Evolutionary conservation across 2,797 vertebrate genomes (phyloP), one percentile per base, ranked within the genome.

Genomic region (Sternarchorhynchus goeldii): DNA sequence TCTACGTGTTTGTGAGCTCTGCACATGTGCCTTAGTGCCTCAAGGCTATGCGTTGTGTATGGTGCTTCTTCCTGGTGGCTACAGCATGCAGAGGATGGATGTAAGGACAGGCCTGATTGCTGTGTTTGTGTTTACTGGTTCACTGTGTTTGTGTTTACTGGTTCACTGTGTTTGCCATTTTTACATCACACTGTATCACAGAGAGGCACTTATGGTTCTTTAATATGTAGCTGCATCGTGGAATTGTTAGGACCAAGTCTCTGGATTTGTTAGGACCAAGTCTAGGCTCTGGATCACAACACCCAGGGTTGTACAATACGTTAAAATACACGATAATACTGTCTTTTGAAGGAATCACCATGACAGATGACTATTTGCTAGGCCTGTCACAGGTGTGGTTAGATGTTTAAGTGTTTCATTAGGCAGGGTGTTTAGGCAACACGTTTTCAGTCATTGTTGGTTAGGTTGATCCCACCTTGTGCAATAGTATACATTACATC

Each of bases 141-240:
- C 25, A 25, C 21, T 41, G 25, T 66, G 58, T 73, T 65, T 17
- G 64, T 25, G 25, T 25, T 25, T 25, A 25, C 25, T 25, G 25
- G 25, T 25, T 25, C 25, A 25, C 21, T 41, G 25, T 66, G 58
- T 73, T 65, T 17, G 64, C 6, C 62, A 58, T 73, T 21, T 25
- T 16, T 7, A 29, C 6, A n/a, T 4, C 1, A 3, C 34, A 6
- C 29, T 55, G 59, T 7, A 62, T 55, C 14, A 68, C 21, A 31
- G 25, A 7, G 17, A 81, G 79, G 73, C 79, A 76, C 79, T 81
- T 59, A 25, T 34, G 53, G 60, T 56, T 50, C 10, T 76, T 64
- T 57, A 36, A 25, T 25, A 57, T 62, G 64, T 21, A 62, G 17
- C 72, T 53, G 39, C 39, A 25, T 53, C n/a, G 41, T 68, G 45